Percentiles rank a stretch among this genome's conserved stretches.
Conservation (phyloP, 2,888 invertebrate species). For the Nomada ferruginata region DNA sequence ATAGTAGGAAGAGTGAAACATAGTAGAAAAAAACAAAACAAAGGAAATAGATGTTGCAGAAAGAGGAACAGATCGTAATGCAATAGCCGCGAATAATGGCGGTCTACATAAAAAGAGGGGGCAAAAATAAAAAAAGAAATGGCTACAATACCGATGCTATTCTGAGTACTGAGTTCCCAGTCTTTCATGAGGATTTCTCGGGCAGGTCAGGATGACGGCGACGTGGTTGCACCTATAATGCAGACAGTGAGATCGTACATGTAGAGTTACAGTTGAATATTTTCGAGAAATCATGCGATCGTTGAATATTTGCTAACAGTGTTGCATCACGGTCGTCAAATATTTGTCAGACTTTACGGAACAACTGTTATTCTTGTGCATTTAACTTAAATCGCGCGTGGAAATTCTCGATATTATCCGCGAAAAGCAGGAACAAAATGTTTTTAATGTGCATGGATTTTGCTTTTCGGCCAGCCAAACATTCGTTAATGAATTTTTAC, state of each 20-base stretch:
- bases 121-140: constrained; percentile 78
- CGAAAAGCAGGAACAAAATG: no score
- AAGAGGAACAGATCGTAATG: constrained; percentile 50
- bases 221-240: constrained; percentile 84
- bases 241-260: constrained; percentile 82
- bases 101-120: constrained; percentile 30
- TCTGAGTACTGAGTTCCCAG: constrained; percentile 85
- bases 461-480: no score
- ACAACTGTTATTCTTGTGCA: no score
- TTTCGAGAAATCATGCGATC: constrained; percentile 5
- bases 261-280: constrained; percentile 62
- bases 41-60: constrained; percentile 18
- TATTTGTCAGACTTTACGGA: neutral
- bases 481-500: no score
- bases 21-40: neutral
- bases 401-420: no score
- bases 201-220: constrained; percentile 84
- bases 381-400: no score
- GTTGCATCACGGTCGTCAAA: neutral
- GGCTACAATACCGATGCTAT: constrained; percentile 84
- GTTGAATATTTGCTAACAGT: no score
- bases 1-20: neutral
- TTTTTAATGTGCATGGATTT: no score
- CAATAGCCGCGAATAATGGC: constrained; percentile 20
- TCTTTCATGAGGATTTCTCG: constrained; percentile 85